Evolutionary conservation across 2,113 vertebrate species (phyloP), one percentile per base, ranked within the genome.

Genomic region (Channa argus): DNA sequence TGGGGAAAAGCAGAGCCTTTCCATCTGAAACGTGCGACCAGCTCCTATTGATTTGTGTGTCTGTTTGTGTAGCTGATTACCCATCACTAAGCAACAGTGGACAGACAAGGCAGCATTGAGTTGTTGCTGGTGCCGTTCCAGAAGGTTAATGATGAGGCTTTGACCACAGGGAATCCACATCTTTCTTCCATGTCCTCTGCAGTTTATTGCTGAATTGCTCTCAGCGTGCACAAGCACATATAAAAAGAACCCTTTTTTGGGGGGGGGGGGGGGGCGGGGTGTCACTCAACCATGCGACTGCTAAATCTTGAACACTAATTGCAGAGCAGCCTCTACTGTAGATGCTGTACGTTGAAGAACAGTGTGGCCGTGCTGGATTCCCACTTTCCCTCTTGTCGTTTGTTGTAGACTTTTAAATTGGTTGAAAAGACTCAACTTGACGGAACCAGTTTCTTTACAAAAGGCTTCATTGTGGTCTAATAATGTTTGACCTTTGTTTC

Each of bases 81-180:
- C 80, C 74, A 82, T 93, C 5, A 36, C 89, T 86, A 63, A 76
- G 90, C 88, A 89, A 93, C 88, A 68, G 54, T 41, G 73, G 84
- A 85, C 74, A 80, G 63, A 44, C 5, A 39, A 34, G 61, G 52
- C n/a, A 3, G 65, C 51, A 52, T 67, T 88, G 63, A 43, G 56
- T 80, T 75, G 77, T 49, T 84, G 65, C 75, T 86, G 85, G 63
- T 80, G 66, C 12, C 6, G 14, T 54, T 87, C 79, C 83, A 86
- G 74, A 55, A 89, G 84, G 87, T 88, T 91, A 88, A 88, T 85
- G 67, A 85, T 73, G 81, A 85, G 82, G 74, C 53, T 88, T 78
- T 68, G 86, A 82, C 85, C 82, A 10, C 82, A 13, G 55, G 69
- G 83, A 74, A 62, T 67, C 65, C 73, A 73, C 37, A 64, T 85